A percentile compares a stretch with the other conserved stretches of the same genome.
Evolutionary conservation across 2,888 invertebrate genomes (phyloP).

Genomic region (Fabriciana adippe): DNA sequence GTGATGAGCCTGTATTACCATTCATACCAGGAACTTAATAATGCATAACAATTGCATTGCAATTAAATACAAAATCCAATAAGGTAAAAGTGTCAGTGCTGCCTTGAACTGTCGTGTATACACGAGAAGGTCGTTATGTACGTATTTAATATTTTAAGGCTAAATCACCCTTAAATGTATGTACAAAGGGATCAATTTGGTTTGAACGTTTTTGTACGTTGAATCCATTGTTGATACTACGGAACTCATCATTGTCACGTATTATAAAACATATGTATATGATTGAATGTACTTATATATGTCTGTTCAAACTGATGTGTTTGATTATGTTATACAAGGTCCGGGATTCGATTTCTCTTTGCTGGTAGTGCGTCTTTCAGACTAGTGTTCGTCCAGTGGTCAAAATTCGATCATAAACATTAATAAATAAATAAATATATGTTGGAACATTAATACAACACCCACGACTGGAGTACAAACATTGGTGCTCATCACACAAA

Average conservation of each 20-base stretch:
- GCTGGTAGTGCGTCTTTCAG: too few species aligned
- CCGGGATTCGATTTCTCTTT: too few species aligned
- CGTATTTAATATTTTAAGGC: neutral
- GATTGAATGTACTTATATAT: slow-evolving; percentile 4
- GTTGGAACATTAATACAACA: too few species aligned
- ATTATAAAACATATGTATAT: slow-evolving; percentile 3
- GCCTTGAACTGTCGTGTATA: slow-evolving; percentile 34
- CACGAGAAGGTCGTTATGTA: slow-evolving; percentile 11
- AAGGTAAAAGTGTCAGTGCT: slow-evolving; percentile 33
- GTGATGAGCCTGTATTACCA: neutral
- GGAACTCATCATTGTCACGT: slow-evolving; percentile 14
- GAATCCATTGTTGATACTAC: slow-evolving; percentile 9
- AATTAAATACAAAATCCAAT: slow-evolving; percentile 22
- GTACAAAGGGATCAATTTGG: neutral
- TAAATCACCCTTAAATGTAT: neutral
- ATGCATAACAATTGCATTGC: slow-evolving; percentile 18
- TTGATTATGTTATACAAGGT: slow-evolving; percentile 1
- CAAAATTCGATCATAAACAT: too few species aligned
- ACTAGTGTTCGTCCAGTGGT: too few species aligned
- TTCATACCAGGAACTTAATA: slow-evolving; percentile 12
- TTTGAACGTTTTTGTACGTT: neutral
- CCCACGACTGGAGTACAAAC: too few species aligned
- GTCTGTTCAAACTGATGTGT: slow-evolving; percentile 11
- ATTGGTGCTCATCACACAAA: too few species aligned
- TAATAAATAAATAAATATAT: too few species aligned